These are phyloP conservation scores for Tangara arthus DNA, from an alignment of 2,797 vertebrate genomes.

Conservation along the genomic window DNA sequence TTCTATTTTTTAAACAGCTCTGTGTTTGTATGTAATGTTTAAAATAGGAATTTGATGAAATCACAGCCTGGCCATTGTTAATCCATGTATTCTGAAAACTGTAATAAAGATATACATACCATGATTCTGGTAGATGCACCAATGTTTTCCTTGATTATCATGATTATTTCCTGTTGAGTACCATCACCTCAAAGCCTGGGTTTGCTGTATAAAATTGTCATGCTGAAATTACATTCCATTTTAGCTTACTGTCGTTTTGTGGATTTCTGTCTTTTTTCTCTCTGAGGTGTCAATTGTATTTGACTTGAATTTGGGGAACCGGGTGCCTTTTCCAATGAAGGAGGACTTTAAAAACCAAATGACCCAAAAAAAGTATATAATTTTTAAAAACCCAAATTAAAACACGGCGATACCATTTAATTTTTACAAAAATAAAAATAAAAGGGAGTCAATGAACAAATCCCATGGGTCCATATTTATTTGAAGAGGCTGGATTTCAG, in stretches of 20 bases:
- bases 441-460: constrained; percentile 10
- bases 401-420: background rate
- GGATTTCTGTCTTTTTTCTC: background rate
- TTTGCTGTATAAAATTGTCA: background rate
- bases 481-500: background rate
- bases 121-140: constrained; percentile 28
- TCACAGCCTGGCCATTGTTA: constrained; percentile 63
- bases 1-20: constrained; percentile 62
- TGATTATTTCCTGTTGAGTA: background rate
- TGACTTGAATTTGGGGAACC: background rate
- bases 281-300: background rate
- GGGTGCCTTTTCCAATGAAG: background rate
- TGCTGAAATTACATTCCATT: background rate
- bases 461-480: background rate
- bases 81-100: constrained; percentile 57
- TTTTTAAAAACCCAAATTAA: background rate
- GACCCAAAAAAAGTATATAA: background rate
- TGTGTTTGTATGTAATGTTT: constrained; percentile 65
- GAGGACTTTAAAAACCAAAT: background rate
- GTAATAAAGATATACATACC: constrained; percentile 62
- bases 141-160: constrained; percentile 30
- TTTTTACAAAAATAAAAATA: background rate
- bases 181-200: background rate
- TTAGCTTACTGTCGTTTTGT: background rate
- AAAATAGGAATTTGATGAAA: constrained; percentile 63